Evolutionary conservation across 2,888 invertebrate genomes (phyloP), one percentile per base, ranked within the genome.

Genomic region (Gandaritis pyraliata): DNA sequence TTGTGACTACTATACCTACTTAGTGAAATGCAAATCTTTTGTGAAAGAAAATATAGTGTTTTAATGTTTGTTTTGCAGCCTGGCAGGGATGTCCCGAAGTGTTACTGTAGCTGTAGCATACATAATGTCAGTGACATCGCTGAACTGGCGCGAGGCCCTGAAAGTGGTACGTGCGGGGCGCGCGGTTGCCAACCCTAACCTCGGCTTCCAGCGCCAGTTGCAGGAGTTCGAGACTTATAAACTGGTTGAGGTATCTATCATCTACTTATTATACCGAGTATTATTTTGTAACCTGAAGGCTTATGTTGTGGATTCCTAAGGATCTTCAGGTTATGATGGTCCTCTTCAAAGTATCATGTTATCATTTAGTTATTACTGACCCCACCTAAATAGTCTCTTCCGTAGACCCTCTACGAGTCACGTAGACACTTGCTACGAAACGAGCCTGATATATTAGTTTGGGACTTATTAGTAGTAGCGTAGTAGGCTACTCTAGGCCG

Each of bases 81-180:
- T 99, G 81, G 99, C 98, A 16, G 99, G 99, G 33, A 98, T 99
- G 96, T 98, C 98, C 0, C 95, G 99, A 18, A 98, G 98, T 79
- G 98, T 98, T 70, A 98, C 99, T 0, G 96, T 99, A 56, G 97
- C 97, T 0, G 97, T 98, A 60, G 98, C 98, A 43, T 99, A 99
- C 90, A 96, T 99, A 69, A 98, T 99, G 98, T 96, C 97, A 48
- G 97, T 96, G 65, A 98, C 98, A 30, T 93, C 95, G 66, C 93
- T 98, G 51, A 95, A 94, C 59, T 98, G 98, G 97, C 96, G 97
- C 74, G 98, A 98, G 79, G 96, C 98, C 0, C 90, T 98, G 65
- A 98, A 98, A 90, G 97, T 98, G 65, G 97, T 99, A 52, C 94
- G 98, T 65, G 97, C 97, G 0, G 98, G 98, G 41, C 94, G 98